phyloP scores from a whole-genome alignment of 2,113 vertebrate genomes.

The Fukomys damarensis region DNA sequence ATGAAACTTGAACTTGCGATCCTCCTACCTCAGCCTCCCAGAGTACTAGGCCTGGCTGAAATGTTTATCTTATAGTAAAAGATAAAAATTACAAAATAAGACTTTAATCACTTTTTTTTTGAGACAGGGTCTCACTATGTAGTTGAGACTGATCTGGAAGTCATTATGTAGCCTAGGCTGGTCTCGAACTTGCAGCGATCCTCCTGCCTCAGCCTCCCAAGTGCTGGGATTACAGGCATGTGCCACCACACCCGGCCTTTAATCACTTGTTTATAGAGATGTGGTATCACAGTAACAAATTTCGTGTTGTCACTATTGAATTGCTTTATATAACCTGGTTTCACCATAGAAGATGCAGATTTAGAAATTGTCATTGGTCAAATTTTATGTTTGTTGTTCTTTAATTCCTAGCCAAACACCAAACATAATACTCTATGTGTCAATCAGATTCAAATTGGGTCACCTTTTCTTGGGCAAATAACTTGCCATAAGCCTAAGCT shows the following conservation, averaged over 20 bases:
- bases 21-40: not conserved
- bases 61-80: constrained; percentile 51
- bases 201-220: no score
- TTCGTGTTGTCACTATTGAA: constrained; percentile 37
- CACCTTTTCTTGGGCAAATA: constrained; percentile 2
- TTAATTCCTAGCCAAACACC: not conserved
- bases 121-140: constrained; percentile 11
- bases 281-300: constrained; percentile 14
- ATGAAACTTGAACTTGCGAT: not conserved
- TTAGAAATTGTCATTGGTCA: constrained; percentile 22
- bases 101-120: constrained; percentile 39
- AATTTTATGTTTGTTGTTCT: constrained; percentile 36
- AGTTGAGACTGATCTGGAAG: no score
- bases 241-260: no score
- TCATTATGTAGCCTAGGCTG: no score
- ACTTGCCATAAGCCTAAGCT: not conserved
- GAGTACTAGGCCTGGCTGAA: not conserved
- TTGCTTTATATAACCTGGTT: constrained; percentile 2
- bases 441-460: constrained; percentile 2
- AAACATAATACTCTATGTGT: not conserved
- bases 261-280: constrained; percentile 37
- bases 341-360: not conserved
- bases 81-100: constrained; percentile 7
- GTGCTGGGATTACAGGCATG: no score
- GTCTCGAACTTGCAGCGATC: no score